These are phyloP conservation scores for Gorsachius goisagi DNA, from an alignment of 2,113 vertebrate species.

Conservation along the genomic window DNA sequence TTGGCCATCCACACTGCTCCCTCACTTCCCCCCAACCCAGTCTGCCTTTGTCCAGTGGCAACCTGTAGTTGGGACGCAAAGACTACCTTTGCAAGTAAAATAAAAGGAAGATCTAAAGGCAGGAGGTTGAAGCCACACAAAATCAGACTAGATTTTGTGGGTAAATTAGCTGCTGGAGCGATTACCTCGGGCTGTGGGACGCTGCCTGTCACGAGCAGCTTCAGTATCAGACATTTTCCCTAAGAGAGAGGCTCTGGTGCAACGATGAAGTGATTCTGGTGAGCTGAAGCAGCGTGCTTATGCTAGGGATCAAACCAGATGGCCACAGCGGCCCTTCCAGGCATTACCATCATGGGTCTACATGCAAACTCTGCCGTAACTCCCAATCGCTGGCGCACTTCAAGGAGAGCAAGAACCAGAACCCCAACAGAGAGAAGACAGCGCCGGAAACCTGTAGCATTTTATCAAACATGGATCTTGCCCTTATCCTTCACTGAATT, in stretches of 20 bases:
- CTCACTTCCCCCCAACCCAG: neutral
- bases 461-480: neutral
- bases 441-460: neutral
- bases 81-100: neutral
- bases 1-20: too few species aligned
- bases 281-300: neutral
- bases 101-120: neutral
- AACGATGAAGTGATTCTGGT: rapidly evolving
- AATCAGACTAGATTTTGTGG: neutral
- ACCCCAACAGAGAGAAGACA: neutral
- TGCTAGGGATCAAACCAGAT: neutral
- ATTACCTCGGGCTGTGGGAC: too few species aligned
- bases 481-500: neutral
- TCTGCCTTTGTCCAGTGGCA: neutral
- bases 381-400: neutral
- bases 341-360: neutral
- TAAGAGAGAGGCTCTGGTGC: neutral
- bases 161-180: neutral
- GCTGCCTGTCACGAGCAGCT: neutral
- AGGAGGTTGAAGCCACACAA: neutral
- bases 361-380: neutral
- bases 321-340: neutral
- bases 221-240: neutral
- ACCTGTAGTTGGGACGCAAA: neutral
- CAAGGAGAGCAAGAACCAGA: neutral